Evolutionary conservation across 2,113 vertebrate genomes (phyloP).

Genomic region (Benthochromis sp.): DNA sequence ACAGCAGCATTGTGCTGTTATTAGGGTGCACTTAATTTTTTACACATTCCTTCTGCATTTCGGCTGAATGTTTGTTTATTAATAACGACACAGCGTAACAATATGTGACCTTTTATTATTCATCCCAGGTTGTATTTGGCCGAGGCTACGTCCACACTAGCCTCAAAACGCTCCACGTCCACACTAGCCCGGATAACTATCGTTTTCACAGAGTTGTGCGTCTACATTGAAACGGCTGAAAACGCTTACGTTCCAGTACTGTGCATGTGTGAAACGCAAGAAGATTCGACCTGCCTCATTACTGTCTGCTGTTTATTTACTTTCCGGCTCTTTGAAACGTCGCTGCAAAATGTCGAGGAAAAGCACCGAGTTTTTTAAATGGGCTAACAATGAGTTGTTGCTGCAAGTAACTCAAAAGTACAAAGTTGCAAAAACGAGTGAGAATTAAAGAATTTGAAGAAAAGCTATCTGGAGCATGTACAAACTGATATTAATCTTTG

Average conservation of each 20-base stretch:
- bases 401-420: neutral
- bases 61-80: neutral
- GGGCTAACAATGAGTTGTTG: neutral
- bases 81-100: neutral
- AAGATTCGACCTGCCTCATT: neutral
- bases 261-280: neutral
- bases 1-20: neutral
- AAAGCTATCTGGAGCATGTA: neutral
- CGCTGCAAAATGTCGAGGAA: neutral
- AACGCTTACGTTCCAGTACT: neutral
- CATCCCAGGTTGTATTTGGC: neutral
- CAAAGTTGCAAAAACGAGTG: neutral
- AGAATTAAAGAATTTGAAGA: neutral
- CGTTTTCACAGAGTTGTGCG: neutral
- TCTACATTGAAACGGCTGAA: neutral
- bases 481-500: neutral
- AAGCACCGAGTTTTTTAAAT: neutral
- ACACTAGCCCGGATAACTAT: neutral
- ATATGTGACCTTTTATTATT: neutral
- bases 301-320: neutral
- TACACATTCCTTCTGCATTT: neutral
- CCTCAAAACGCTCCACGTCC: neutral
- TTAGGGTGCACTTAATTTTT: neutral
- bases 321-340: neutral
- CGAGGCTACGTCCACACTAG: neutral